These are phyloP conservation scores for Thereuonema tuberculata DNA, from an alignment of 1,140 invertebrate genomes.

Conservation along the genomic window DNA sequence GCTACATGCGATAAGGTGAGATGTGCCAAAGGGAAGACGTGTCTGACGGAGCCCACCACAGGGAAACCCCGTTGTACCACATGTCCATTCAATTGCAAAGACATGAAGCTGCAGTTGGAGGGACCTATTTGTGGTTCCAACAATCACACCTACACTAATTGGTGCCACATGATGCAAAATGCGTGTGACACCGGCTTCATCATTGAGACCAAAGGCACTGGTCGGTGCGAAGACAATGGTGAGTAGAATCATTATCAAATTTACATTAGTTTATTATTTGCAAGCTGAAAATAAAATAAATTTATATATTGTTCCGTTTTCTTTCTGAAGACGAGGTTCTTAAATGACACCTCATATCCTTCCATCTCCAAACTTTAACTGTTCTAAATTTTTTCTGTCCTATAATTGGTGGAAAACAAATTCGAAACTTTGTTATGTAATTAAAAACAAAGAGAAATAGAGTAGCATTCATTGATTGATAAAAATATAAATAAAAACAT, in stretches of 20 bases:
- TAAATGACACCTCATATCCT: too few species aligned
- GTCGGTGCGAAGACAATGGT: slow-evolving; percentile 41
- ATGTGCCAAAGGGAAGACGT: slow-evolving; percentile 57
- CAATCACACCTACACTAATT: slow-evolving; percentile 65
- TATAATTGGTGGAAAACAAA: too few species aligned
- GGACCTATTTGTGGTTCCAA: slow-evolving; percentile 61
- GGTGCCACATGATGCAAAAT: slow-evolving; percentile 73
- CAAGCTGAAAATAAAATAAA: neutral
- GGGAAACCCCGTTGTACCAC: slow-evolving; percentile 60
- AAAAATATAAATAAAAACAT: too few species aligned
- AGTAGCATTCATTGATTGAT: too few species aligned
- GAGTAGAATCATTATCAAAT: neutral
- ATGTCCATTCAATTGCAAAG: slow-evolving; percentile 45
- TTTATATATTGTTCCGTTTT: neutral
- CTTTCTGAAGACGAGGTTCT: neutral
- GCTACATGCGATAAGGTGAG: slow-evolving; percentile 57
- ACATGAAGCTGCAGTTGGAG: slow-evolving; percentile 21
- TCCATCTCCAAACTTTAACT: too few species aligned
- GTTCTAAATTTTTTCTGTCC: too few species aligned
- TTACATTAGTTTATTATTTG: too few species aligned
- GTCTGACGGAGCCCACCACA: slow-evolving; percentile 52
- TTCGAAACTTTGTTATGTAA: too few species aligned
- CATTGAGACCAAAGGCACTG: slow-evolving; percentile 57
- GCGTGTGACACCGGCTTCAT: slow-evolving; percentile 64
- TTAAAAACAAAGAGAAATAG: too few species aligned